phyloP scores from a whole-genome alignment of 2,797 vertebrate species.

The Hypotaenidia philippensis region DNA sequence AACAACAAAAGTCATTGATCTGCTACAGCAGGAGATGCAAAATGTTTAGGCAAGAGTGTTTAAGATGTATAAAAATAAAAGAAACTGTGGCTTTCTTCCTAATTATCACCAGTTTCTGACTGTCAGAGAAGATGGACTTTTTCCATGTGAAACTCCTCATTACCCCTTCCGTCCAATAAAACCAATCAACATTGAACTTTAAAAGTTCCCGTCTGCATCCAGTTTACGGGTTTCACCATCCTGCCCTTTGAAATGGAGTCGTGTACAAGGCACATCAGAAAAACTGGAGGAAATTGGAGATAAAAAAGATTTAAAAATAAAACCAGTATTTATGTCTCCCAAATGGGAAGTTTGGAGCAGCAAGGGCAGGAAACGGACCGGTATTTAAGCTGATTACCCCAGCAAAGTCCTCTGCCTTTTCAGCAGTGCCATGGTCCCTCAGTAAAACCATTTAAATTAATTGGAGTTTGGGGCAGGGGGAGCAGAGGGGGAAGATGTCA shows the following conservation, averaged over 20 bases:
- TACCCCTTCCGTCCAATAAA: neutral
- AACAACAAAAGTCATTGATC: neutral
- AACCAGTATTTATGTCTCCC: constrained; percentile 35
- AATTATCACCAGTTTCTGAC: constrained; percentile 1
- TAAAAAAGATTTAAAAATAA: constrained; percentile 51
- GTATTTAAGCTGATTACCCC: constrained; percentile 85
- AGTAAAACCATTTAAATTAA: constrained; percentile 82
- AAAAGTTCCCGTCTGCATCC: neutral
- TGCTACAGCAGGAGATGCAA: neutral
- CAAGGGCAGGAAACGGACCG: constrained; percentile 85
- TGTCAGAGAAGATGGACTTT: constrained; percentile 14
- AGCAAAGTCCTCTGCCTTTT: constrained; percentile 81
- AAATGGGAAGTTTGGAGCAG: constrained; percentile 77
- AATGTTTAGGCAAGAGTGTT: neutral
- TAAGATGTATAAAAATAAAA: neutral
- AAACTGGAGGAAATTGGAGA: constrained; percentile 39
- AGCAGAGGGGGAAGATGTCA: constrained; percentile 79
- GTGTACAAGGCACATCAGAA: neutral
- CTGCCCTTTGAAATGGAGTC: constrained; percentile 35
- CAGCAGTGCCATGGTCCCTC: constrained; percentile 70
- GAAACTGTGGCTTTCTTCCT: neutral
- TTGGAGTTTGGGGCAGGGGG: constrained; percentile 79
- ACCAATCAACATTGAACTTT: neutral
- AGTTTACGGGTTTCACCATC: constrained; percentile 3
- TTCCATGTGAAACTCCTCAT: neutral